Evolutionary conservation across 1,140 invertebrate species (phyloP).

Genomic region (Cydia strobilella): DNA sequence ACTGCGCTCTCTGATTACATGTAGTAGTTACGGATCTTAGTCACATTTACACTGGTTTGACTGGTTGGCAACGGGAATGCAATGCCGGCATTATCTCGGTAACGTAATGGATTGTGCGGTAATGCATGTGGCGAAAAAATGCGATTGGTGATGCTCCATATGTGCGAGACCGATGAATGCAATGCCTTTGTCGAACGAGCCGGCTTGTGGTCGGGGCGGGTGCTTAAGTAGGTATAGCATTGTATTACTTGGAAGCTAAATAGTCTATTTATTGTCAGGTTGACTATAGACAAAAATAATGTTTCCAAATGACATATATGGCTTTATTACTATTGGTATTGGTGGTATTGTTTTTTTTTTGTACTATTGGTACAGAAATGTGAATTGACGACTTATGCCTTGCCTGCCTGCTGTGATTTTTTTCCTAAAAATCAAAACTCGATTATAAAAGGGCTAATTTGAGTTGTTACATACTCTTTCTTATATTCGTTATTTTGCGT

Average conservation of each 20-base stretch:
- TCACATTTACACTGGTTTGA: neutral
- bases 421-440: too few species aligned
- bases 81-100: slow-evolving; percentile 36
- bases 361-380: too few species aligned
- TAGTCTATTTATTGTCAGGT: neutral
- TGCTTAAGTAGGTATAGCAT: neutral
- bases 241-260: neutral
- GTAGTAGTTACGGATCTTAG: neutral
- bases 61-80: neutral
- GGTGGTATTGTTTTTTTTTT: too few species aligned
- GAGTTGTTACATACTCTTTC: too few species aligned
- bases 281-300: neutral
- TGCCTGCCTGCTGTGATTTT: too few species aligned
- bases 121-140: slow-evolving; percentile 34
- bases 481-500: too few species aligned
- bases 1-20: neutral
- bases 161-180: slow-evolving; percentile 22
- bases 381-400: too few species aligned
- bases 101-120: slow-evolving; percentile 41
- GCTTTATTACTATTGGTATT: too few species aligned
- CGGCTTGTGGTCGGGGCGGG: neutral
- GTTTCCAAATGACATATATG: neutral
- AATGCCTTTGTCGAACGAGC: slow-evolving; percentile 8
- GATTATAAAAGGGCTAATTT: too few species aligned
- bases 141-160: slow-evolving; percentile 41